Percentiles rank a stretch among this genome's conserved stretches.
phyloP scores from a whole-genome alignment of 1,140 invertebrate genomes.

The Heliconius melpomene region DNA sequence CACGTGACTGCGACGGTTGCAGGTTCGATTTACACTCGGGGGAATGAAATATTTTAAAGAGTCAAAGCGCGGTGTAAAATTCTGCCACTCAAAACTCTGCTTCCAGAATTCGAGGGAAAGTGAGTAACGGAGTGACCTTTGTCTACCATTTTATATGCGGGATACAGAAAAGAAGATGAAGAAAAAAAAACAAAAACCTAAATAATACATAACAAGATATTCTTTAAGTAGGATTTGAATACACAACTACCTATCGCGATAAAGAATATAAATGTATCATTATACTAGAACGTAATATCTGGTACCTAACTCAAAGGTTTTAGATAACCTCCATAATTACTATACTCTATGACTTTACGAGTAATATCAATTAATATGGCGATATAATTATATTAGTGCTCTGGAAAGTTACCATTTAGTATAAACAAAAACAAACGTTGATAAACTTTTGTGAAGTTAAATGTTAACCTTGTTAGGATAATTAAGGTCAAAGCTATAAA shows the following conservation, averaged over 20 bases:
- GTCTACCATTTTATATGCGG: background rate
- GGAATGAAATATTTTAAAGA: no score
- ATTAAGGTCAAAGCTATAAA: background rate
- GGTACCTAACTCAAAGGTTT: background rate
- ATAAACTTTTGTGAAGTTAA: background rate
- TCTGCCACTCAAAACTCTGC: no score
- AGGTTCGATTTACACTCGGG: no score
- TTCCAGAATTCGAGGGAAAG: background rate
- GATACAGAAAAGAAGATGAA: background rate
- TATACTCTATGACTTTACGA: background rate
- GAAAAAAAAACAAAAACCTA: background rate
- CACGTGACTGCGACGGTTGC: no score
- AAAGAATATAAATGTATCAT: background rate
- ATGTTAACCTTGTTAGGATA: slow-evolving; percentile 2
- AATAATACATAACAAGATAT: no score
- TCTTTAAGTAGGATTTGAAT: no score
- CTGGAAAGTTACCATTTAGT: background rate
- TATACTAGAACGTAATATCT: background rate
- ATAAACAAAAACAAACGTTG: background rate
- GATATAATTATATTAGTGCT: background rate
- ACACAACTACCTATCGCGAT: no score
- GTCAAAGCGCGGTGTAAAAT: no score
- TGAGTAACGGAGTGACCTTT: background rate
- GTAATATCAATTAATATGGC: background rate
- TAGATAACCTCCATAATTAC: background rate